phyloP scores from a whole-genome alignment of 1,140 invertebrate genomes.

The Drosophila pruinosa region DNA sequence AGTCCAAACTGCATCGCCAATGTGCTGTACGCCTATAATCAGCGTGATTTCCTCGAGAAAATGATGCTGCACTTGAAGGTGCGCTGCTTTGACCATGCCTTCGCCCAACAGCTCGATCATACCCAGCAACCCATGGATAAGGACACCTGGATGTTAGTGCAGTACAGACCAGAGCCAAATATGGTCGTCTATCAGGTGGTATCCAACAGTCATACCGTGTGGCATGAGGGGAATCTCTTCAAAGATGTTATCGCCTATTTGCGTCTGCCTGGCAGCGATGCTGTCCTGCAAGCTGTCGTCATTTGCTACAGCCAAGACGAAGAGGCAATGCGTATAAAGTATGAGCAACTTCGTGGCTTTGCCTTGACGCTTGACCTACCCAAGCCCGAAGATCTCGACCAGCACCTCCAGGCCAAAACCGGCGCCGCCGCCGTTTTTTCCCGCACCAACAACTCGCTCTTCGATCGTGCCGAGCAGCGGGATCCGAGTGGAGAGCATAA shows the following conservation, averaged over 20 bases:
- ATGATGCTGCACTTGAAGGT: conserved; percentile 58
- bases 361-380: conserved; percentile 51
- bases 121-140: conserved; percentile 32
- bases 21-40: conserved; percentile 54
- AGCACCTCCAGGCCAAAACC: conserved; percentile 13
- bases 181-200: conserved; percentile 62
- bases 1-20: conserved; percentile 36
- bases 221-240: conserved; percentile 57
- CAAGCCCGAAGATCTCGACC: conserved; percentile 24
- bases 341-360: conserved; percentile 41
- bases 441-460: conserved; percentile 42
- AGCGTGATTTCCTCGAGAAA: conserved; percentile 63
- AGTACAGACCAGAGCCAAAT: conserved; percentile 67
- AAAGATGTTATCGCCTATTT: conserved; percentile 71
- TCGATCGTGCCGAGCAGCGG: conserved; percentile 53
- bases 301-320: conserved; percentile 48
- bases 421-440: conserved; percentile 40
- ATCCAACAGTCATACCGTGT: conserved; percentile 49
- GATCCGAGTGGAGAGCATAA: conserved; percentile 53
- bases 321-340: conserved; percentile 28
- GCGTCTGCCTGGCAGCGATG: conserved; percentile 39
- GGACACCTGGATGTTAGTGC: conserved; percentile 62
- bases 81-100: conserved; percentile 57
- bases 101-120: conserved; percentile 41
- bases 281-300: conserved; percentile 59